A percentile compares a stretch with the other conserved stretches of the same genome.
These are phyloP conservation scores for Embiotoca jacksoni DNA, from an alignment of 2,113 vertebrate genomes.

Conservation along the genomic window DNA sequence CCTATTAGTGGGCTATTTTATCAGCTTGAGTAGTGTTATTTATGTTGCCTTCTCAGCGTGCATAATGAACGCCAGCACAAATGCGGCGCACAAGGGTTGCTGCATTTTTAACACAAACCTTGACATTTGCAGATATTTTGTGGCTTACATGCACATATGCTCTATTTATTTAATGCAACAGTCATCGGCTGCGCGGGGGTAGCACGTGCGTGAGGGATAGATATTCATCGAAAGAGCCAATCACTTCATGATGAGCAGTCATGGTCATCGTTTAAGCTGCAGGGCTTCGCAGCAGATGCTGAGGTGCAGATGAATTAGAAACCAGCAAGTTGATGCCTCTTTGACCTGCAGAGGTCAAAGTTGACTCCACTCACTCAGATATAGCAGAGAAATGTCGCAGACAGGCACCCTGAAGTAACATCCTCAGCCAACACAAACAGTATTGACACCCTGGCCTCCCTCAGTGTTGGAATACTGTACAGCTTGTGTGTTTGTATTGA, in stretches of 20 bases:
- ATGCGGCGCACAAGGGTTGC: slow-evolving; percentile 13
- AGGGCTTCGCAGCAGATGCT: background rate
- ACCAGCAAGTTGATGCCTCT: slow-evolving; percentile 10
- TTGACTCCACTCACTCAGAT: slow-evolving; percentile 17
- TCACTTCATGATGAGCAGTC: slow-evolving; percentile 29
- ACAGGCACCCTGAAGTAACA: slow-evolving; percentile 23
- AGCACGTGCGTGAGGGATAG: slow-evolving; percentile 11
- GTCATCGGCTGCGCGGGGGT: slow-evolving; percentile 10
- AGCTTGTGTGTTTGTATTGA: slow-evolving; percentile 60
- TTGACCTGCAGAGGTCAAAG: slow-evolving; percentile 40
- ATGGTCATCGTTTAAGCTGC: slow-evolving; percentile 12
- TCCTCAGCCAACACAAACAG: slow-evolving; percentile 38
- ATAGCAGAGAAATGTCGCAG: slow-evolving; percentile 21
- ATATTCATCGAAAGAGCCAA: slow-evolving; percentile 21
- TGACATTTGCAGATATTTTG: slow-evolving; percentile 26
- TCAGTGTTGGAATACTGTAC: slow-evolving; percentile 49
- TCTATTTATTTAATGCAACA: slow-evolving; percentile 31
- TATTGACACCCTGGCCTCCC: slow-evolving; percentile 55
- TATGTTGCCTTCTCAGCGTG: slow-evolving; percentile 52
- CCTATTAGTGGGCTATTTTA: slow-evolving; percentile 62
- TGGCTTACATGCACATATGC: slow-evolving; percentile 15
- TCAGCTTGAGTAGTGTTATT: slow-evolving; percentile 64
- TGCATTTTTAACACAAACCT: slow-evolving; percentile 42
- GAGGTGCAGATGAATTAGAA: slow-evolving; percentile 17
- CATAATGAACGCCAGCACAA: slow-evolving; percentile 55